Conservation (phyloP, 2,113 vertebrate species). For the Microtus oregoni region DNA sequence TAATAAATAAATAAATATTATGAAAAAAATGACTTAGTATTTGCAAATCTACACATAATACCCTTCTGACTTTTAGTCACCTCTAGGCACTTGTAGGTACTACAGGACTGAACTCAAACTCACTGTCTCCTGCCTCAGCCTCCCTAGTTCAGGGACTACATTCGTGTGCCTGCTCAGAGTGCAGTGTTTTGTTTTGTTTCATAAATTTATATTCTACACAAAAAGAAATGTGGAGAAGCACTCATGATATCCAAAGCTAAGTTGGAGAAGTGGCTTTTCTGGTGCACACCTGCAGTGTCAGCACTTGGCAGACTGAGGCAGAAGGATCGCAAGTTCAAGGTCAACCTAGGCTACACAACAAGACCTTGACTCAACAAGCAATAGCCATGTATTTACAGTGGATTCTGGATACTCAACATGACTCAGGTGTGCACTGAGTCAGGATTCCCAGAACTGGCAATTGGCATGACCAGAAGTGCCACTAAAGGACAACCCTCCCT, state of each 20-base stretch:
- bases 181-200: not conserved
- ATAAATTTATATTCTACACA: not conserved
- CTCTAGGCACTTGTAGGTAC: not conserved
- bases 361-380: not conserved
- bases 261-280: not conserved
- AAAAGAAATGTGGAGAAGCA: not conserved
- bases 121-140: not conserved
- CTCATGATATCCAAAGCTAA: not conserved
- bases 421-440: not conserved
- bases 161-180: not conserved
- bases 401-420: not conserved
- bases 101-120: not conserved
- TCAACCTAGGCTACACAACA: not conserved
- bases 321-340: not conserved
- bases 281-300: not conserved
- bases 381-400: not conserved
- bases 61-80: not conserved
- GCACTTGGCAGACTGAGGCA: not conserved
- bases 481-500: not conserved
- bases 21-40: not conserved
- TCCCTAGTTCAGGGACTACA: not conserved
- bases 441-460: not conserved
- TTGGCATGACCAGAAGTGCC: not conserved
- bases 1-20: too few relatives aligned
- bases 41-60: not conserved